These are phyloP conservation scores for Anoplius nigerrimus DNA, from an alignment of 2,888 invertebrate species.

Conservation along the genomic window DNA sequence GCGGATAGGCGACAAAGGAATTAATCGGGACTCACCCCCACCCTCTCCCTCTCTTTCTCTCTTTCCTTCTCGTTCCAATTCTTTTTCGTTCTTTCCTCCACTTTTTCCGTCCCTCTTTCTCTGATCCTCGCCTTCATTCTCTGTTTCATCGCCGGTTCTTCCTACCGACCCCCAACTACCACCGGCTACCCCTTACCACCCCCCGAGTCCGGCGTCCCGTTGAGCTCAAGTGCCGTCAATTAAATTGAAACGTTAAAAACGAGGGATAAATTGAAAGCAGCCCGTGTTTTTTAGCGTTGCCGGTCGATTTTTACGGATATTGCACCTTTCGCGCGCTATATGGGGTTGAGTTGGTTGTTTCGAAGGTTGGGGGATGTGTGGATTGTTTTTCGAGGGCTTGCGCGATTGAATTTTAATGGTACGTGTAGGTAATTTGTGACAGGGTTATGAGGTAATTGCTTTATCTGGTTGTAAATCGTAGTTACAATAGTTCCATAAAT, in stretches of 20 bases:
- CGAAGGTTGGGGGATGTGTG: too few species aligned
- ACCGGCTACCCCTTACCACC: too few species aligned
- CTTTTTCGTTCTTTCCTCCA: not conserved
- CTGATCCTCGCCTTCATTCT: constrained; percentile 8
- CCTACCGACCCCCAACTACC: too few species aligned
- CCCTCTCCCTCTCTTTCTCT: constrained; percentile 6
- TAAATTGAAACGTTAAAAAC: constrained; percentile 60
- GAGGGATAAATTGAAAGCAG: constrained; percentile 53
- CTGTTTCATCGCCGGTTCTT: constrained; percentile 6
- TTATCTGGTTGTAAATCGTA: too few species aligned
- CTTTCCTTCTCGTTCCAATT: too few species aligned
- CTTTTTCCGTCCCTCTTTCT: constrained; percentile 5
- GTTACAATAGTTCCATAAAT: too few species aligned
- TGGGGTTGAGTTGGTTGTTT: too few species aligned
- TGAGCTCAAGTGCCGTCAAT: constrained; percentile 54
- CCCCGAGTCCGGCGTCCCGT: not conserved
- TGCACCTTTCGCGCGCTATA: not conserved
- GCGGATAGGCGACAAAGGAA: constrained; percentile 63
- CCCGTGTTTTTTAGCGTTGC: constrained; percentile 19
- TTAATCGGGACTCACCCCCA: constrained; percentile 60
- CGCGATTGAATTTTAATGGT: too few species aligned
- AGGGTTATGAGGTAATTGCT: too few species aligned
- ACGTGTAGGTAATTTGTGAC: too few species aligned
- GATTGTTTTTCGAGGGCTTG: too few species aligned
- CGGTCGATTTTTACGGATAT: constrained; percentile 3